A percentile compares a stretch with the other conserved stretches of the same genome.
Evolutionary conservation across 53 echinoderm and acorn worm species (phyloP).

Genomic region (Temnopleurus reevesii): DNA sequence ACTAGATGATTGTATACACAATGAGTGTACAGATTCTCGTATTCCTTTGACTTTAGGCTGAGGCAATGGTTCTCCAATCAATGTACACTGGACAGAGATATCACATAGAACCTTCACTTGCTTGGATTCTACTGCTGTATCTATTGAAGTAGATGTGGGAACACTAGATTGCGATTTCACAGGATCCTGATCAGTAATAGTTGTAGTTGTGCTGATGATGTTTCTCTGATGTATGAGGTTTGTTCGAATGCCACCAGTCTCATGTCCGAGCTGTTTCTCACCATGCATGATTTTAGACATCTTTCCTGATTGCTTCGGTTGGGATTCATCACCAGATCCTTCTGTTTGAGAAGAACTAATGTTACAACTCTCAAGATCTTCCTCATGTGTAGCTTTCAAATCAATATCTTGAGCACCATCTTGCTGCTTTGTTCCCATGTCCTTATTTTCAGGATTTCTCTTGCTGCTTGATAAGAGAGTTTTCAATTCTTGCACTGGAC

Average conservation of each 20-base stretch:
- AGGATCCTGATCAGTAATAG: background rate
- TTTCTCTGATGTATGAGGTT: background rate
- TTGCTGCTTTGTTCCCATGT: background rate
- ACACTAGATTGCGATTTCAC: background rate
- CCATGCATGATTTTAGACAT: background rate
- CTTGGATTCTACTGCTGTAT: background rate
- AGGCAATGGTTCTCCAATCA: conserved; percentile 33
- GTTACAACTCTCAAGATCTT: no score
- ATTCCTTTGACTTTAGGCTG: background rate
- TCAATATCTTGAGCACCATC: background rate
- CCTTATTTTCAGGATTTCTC: background rate
- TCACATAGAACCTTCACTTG: background rate
- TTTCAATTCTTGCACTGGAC: background rate
- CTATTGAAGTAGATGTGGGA: background rate
- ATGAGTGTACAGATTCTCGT: background rate
- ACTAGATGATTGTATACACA: background rate
- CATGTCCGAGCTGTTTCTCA: background rate
- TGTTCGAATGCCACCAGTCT: background rate
- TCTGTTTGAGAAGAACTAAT: conserved; percentile 27
- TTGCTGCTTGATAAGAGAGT: background rate
- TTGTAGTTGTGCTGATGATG: background rate
- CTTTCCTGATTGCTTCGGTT: background rate
- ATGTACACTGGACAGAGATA: background rate
- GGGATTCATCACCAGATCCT: background rate
- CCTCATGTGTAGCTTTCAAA: background rate